phyloP scores from a whole-genome alignment of 2,797 vertebrate species.

The Peromyscus melanophrys region DNA sequence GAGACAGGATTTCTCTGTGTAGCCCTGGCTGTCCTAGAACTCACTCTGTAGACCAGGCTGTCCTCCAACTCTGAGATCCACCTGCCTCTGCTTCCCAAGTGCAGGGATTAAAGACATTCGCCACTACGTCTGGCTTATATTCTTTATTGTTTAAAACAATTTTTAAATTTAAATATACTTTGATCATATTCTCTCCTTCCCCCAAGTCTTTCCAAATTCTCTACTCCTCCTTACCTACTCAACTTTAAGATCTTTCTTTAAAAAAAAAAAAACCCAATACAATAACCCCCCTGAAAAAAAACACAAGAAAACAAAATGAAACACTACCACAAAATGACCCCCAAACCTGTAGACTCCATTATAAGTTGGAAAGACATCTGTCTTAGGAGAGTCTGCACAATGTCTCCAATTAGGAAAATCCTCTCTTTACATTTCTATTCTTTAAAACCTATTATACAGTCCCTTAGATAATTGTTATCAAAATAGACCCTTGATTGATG shows the following conservation, averaged over 20 bases:
- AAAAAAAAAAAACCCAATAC: neutral
- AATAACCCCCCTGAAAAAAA: neutral
- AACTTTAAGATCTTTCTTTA: neutral
- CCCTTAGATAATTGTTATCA: constrained; percentile 67
- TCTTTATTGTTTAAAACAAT: neutral
- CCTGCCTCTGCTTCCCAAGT: neutral
- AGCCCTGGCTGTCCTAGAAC: neutral
- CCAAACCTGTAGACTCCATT: neutral
- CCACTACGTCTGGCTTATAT: neutral
- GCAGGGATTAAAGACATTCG: neutral
- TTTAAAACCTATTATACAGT: constrained; percentile 69
- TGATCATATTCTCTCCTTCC: neutral
- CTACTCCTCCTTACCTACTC: neutral
- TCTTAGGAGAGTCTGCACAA: constrained; percentile 73
- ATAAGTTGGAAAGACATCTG: constrained; percentile 40
- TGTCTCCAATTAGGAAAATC: constrained; percentile 77
- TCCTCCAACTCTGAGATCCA: neutral
- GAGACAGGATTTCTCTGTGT: neutral
- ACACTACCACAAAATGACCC: neutral
- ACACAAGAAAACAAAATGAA: neutral
- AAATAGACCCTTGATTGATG: constrained; percentile 79
- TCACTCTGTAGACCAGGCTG: neutral
- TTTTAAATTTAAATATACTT: neutral
- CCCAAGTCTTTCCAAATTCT: neutral
- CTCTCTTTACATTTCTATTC: constrained; percentile 69